phyloP scores from a whole-genome alignment of 2,113 vertebrate genomes.

The Peromyscus californicus region DNA sequence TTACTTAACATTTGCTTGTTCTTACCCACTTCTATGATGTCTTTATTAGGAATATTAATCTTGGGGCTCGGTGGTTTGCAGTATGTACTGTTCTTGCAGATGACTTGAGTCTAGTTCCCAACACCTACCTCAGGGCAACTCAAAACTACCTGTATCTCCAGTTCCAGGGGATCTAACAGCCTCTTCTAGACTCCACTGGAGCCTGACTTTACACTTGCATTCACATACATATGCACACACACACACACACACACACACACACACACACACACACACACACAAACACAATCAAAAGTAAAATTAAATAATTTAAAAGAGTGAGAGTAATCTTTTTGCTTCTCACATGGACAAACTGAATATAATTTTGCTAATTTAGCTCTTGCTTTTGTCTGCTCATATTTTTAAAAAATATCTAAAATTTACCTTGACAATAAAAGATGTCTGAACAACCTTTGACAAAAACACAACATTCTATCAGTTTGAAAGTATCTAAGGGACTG shows the following conservation, averaged over 20 bases:
- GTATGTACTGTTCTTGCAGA: background rate
- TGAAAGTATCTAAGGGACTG: background rate
- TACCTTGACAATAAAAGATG: background rate
- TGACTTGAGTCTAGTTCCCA: background rate
- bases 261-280: background rate
- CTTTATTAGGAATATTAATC: background rate
- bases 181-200: background rate
- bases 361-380: background rate
- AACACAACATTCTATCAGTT: background rate
- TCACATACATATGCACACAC: background rate
- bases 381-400: background rate
- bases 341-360: background rate
- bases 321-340: background rate
- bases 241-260: background rate
- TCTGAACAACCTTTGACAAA: background rate
- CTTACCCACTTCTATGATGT: background rate
- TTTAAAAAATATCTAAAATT: background rate
- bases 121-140: background rate
- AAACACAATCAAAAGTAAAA: background rate
- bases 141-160: background rate
- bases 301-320: background rate
- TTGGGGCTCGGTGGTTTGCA: background rate
- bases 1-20: background rate
- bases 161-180: background rate
- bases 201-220: background rate